Evolutionary conservation across 2,797 vertebrate species (phyloP).

Genomic region (Danionella dracula): DNA sequence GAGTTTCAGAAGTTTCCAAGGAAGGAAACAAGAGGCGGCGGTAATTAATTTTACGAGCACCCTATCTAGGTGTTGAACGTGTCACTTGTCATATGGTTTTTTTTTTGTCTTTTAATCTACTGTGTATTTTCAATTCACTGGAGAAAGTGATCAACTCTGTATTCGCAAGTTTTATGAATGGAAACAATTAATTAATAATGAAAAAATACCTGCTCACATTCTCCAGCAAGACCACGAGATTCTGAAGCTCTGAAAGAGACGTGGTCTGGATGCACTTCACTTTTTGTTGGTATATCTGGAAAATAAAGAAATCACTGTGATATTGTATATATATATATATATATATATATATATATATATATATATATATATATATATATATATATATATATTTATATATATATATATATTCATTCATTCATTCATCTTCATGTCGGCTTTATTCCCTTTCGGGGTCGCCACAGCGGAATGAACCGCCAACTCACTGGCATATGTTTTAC

Average conservation of each 20-base stretch:
- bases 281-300: neutral
- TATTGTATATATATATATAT: too few relatives aligned
- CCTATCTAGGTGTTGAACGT: neutral
- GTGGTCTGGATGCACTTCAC: constrained; percentile 28
- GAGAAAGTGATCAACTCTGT: neutral
- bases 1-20: constrained; percentile 7
- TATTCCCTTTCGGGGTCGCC: too few relatives aligned
- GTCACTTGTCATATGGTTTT: neutral
- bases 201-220: constrained; percentile 23
- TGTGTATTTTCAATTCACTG: neutral
- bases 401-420: too few relatives aligned
- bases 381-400: too few relatives aligned
- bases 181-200: neutral
- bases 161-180: neutral
- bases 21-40: constrained; percentile 12
- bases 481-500: too few relatives aligned
- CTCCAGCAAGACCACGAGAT: constrained; percentile 22
- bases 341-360: too few relatives aligned
- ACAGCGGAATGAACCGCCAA: too few relatives aligned
- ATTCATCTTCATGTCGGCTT: too few relatives aligned
- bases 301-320: too few relatives aligned
- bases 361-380: too few relatives aligned
- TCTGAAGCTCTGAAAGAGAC: constrained; percentile 9
- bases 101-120: neutral
- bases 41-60: constrained; percentile 15